Percentiles rank a stretch among this genome's conserved stretches.
These are phyloP conservation scores for Coturnix japonica DNA, from an alignment of 2,113 vertebrate species.

Conservation along the genomic window DNA sequence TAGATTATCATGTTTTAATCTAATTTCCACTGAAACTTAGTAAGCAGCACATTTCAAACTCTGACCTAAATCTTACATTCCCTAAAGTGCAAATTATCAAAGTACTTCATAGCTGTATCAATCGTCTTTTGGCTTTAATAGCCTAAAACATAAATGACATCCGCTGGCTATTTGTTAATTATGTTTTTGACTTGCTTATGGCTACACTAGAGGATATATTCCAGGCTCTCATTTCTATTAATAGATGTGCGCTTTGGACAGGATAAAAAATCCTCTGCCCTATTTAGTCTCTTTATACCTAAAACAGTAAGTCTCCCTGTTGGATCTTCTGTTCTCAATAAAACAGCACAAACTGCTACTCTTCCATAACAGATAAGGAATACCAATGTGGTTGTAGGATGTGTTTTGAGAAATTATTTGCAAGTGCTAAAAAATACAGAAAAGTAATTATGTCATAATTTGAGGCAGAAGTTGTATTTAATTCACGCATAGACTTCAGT, in stretches of 20 bases:
- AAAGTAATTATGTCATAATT: background rate
- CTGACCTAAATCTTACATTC: background rate
- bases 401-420: background rate
- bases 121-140: conserved; percentile 23
- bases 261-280: conserved; percentile 10
- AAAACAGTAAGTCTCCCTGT: conserved; percentile 18
- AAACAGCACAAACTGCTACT: background rate
- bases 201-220: conserved; percentile 55
- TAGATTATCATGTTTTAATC: background rate
- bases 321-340: background rate
- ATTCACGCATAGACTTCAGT: background rate
- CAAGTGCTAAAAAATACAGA: background rate
- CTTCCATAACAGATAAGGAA: background rate
- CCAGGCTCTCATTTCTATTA: conserved; percentile 65
- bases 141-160: conserved; percentile 19
- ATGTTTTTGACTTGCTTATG: conserved; percentile 37
- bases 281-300: background rate
- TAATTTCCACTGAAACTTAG: background rate
- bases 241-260: conserved; percentile 48
- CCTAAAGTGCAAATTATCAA: background rate
- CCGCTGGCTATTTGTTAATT: conserved; percentile 54
- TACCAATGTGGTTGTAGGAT: background rate
- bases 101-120: conserved; percentile 2
- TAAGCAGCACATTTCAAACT: background rate
- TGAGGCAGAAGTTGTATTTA: background rate